These are phyloP conservation scores for Bergia puertoricense DNA, from an alignment of 92 coral and sea anemone genomes.

Conservation along the genomic window DNA sequence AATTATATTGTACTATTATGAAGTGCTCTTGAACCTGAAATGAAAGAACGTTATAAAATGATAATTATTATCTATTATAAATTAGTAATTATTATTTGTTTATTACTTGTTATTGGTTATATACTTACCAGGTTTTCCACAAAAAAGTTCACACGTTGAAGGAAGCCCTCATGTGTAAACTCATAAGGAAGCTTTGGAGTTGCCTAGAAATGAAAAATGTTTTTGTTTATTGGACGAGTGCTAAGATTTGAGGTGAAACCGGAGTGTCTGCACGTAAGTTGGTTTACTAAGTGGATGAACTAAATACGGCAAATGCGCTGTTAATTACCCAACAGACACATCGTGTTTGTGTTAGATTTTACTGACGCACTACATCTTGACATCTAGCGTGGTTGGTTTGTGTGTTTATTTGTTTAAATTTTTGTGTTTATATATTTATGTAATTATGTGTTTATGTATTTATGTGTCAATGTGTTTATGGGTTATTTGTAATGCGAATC, in stretches of 20 bases:
- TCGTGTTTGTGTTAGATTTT: too few species aligned
- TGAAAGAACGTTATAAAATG: too few species aligned
- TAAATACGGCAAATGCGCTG: neutral
- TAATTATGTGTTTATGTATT: too few species aligned
- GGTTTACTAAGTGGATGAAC: neutral
- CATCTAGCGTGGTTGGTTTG: too few species aligned
- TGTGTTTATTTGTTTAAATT: too few species aligned
- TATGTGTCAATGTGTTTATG: too few species aligned
- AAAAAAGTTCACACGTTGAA: constrained; percentile 78
- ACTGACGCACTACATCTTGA: too few species aligned
- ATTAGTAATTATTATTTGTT: neutral
- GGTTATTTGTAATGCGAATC: too few species aligned
- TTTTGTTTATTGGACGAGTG: neutral
- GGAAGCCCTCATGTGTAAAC: constrained; percentile 87
- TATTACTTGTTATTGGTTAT: neutral
- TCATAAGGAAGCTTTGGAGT: constrained; percentile 87
- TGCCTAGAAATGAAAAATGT: constrained; percentile 52
- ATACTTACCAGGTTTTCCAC: constrained; percentile 77
- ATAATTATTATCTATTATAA: too few species aligned
- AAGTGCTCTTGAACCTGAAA: too few species aligned
- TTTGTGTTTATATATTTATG: too few species aligned
- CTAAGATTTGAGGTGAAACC: neutral
- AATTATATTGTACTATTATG: too few species aligned
- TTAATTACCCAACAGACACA: neutral
- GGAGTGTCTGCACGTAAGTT: neutral